Evolutionary conservation across 1,140 invertebrate species (phyloP), one percentile per base, ranked within the genome.

Genomic region (Penaeus chinensis): DNA sequence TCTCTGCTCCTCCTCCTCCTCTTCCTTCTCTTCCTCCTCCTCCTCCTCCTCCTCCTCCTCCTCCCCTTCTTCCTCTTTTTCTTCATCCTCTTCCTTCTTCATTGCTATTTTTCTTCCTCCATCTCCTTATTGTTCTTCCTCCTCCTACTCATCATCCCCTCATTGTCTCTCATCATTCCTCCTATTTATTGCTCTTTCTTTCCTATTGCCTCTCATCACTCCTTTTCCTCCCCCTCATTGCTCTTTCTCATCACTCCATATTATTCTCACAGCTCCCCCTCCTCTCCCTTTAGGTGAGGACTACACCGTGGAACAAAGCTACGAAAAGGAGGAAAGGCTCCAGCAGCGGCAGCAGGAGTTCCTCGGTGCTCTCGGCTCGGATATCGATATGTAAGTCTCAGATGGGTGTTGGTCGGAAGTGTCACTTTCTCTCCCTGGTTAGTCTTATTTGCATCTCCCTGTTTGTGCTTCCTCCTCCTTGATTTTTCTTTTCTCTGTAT

Each of bases 241-340:
- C 4, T 4, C 47, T 5, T 13, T 13, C 16, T n/a, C 32, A 71
- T n/a, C 5, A 10, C 66, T 71, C 66, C n/a, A 32, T n/a, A n/a
- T n/a, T n/a, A n/a, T 69, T 8, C 66, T 24, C n/a, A 71, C 16
- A 3, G n/a, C n/a, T 71, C 32, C 16, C 32, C n/a, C 16, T 16
- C 32, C 16, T 16, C 3, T 24, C 10, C 10, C 47, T 47, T 92
- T 93, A n/a, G 93, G 93, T 32, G 93, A 94, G 80, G 94, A 95
- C 91, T 96, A 96, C 90, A 95, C 94, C 90, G 94, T 97, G 91
- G 94, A 96, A 92, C 95, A 96, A 91, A 96, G 96, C 90, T 97
- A 96, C 92, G 95, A 95, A 16, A 96, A 96, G 91, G 96, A 96
- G 91, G 94, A 95, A 88, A 95, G 95, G 91, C 91, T 96, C 66